A percentile compares a stretch with the other conserved stretches of the same genome.
Evolutionary conservation across 1,140 invertebrate species (phyloP).

Genomic region (Steinernema feltiae): DNA sequence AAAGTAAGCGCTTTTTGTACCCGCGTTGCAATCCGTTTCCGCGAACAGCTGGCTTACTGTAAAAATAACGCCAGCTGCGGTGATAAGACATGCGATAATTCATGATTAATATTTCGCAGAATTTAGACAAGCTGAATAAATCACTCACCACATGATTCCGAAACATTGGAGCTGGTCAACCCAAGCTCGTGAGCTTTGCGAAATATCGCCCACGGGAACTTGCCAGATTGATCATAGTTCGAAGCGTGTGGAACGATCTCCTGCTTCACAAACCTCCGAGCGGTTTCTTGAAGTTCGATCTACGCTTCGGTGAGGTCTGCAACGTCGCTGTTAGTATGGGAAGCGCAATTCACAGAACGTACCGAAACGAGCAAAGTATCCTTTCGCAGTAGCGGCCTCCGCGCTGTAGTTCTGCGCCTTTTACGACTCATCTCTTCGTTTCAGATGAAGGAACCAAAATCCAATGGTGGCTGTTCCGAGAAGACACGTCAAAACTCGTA

Average conservation of each 20-base stretch:
- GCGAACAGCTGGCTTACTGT: too few species aligned
- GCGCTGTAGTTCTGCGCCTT: neutral
- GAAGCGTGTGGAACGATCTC: constrained; percentile 77
- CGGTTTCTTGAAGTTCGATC: constrained; percentile 74
- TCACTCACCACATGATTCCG: neutral
- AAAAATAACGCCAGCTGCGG: neutral
- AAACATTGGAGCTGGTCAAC: neutral
- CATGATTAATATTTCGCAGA: neutral
- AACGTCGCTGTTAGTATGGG: neutral
- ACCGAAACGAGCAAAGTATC: neutral
- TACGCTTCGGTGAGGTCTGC: constrained; percentile 50
- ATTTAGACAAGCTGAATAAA: neutral
- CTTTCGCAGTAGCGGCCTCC: neutral
- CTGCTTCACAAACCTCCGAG: constrained; percentile 51
- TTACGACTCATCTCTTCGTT: neutral
- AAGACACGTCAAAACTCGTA: neutral
- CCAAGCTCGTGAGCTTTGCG: constrained; percentile 76
- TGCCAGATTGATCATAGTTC: constrained; percentile 79
- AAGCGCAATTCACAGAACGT: too few species aligned
- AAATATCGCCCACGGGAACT: constrained; percentile 86
- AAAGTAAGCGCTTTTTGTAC: too few species aligned
- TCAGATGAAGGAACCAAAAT: neutral
- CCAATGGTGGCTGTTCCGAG: neutral
- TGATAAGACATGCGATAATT: neutral
- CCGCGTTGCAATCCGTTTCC: too few species aligned